These are phyloP conservation scores for Enteromius thamalakanensis DNA, from an alignment of 2,797 vertebrate species.

Conservation along the genomic window DNA sequence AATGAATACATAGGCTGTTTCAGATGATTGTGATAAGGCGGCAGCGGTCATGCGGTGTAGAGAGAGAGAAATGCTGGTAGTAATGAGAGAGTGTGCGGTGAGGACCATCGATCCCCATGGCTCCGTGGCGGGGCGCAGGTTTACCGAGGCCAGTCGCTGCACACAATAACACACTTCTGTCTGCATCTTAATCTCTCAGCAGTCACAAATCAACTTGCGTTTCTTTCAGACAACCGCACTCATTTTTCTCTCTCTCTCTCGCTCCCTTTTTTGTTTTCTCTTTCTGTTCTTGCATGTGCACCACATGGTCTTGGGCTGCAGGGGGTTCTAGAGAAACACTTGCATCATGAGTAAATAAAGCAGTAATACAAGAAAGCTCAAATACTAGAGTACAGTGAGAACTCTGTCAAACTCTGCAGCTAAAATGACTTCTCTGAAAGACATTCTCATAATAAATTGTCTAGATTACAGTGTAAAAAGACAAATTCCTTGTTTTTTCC, in stretches of 20 bases:
- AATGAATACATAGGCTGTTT: constrained; percentile 58
- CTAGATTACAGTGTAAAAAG: not conserved
- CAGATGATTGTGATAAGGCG: constrained; percentile 55
- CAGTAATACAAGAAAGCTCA: constrained; percentile 33
- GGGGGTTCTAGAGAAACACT: constrained; percentile 37
- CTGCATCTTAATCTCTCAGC: constrained; percentile 60
- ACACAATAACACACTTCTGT: constrained; percentile 54
- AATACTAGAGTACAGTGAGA: not conserved
- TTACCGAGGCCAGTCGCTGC: constrained; percentile 36
- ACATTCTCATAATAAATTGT: constrained; percentile 7
- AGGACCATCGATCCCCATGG: constrained; percentile 54
- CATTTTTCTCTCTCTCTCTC: not conserved
- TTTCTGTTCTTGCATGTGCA: constrained; percentile 23
- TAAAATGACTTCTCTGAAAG: not conserved
- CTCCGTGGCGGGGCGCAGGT: constrained; percentile 50
- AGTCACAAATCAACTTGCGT: constrained; percentile 41
- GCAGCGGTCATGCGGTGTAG: not conserved
- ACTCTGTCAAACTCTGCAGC: not conserved
- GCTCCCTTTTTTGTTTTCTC: not conserved
- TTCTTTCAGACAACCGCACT: constrained; percentile 24
- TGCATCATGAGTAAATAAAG: constrained; percentile 44
- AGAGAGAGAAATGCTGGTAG: constrained; percentile 39
- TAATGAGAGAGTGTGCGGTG: constrained; percentile 54
- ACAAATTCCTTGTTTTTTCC: not conserved
- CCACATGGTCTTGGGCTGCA: not conserved